Evolutionary conservation across 2,797 vertebrate species (phyloP), one percentile per base, ranked within the genome.

Genomic region (Melopsittacus undulatus): DNA sequence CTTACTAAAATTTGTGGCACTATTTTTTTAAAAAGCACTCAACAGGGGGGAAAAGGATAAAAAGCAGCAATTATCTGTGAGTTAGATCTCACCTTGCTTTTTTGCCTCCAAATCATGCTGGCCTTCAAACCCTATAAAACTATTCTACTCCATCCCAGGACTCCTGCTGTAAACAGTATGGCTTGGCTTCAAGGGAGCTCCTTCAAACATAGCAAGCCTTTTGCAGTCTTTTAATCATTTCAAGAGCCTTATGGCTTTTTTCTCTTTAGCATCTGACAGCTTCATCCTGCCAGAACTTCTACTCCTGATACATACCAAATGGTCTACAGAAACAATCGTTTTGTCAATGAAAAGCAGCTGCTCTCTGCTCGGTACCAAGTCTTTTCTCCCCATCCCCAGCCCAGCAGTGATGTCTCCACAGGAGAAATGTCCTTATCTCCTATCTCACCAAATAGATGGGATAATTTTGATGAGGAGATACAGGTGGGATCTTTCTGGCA

Each of bases 41-140:
- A 48, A 24, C 1, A 2, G 7, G 20, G 12, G 5, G 0, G 3
- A 2, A 24, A 49, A n/a, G 32, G 0, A 75, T 59, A 74, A 77
- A 80, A 94, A 43, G 3, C 29, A 72, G 68, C 56, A 77, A 59
- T 79, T 67, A 61, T 52, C 17, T 61, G 5, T 67, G 76, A 77
- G 38, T 69, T 83, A 87, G 3, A 48, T 52, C 21, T 83, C 23
- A 24, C 14, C 29, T 63, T 83, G 32, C 7, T 67, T 22, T 32
- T 89, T 64, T 70, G 11, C 26, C 23, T 78, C 51, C 9, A 88
- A 83, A 57, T 61, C 36, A 40, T 18, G 4, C 5, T 42, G 88
- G 24, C 7, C 30, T 93, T 92, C 73, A 63, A 42, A 73, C 3
- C 4, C 4, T 9, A 13, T 56, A 48, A 84, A 87, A 84, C 2